phyloP scores from a whole-genome alignment of 2,888 invertebrate genomes.

The Diadegma fenestrale region DNA sequence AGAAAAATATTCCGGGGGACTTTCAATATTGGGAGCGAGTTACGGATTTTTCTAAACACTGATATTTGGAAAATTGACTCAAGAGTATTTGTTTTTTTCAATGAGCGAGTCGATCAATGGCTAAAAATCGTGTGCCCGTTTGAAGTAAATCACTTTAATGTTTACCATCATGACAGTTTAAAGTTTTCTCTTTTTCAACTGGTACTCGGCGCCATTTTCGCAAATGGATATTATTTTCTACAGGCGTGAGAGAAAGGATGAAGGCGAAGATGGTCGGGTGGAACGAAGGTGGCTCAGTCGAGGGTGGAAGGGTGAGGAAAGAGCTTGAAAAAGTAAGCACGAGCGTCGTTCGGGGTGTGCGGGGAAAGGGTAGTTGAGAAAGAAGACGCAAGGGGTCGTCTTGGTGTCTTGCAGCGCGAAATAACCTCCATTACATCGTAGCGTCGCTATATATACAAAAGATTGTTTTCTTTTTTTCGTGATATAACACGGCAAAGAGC shows the following conservation, averaged over 20 bases:
- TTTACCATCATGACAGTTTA: neutral
- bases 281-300: conserved; percentile 48
- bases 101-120: neutral
- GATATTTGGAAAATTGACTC: neutral
- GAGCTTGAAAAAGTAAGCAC: conserved; percentile 64
- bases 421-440: conserved; percentile 83
- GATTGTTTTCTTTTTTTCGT: conserved; percentile 82
- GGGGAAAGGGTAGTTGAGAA: conserved; percentile 63
- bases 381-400: conserved; percentile 72
- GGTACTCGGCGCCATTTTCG: conserved; percentile 54
- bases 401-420: conserved; percentile 83
- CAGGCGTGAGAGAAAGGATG: conserved; percentile 73
- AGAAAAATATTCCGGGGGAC: neutral
- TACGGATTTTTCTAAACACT: neutral
- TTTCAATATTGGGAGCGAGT: neutral
- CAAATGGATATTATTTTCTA: conserved; percentile 81
- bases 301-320: conserved; percentile 24
- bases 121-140: neutral
- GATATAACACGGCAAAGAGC: conserved; percentile 67
- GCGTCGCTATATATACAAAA: conserved; percentile 78
- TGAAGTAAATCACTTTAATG: neutral
- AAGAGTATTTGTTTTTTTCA: neutral
- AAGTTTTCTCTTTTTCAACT: neutral
- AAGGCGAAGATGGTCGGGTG: conserved; percentile 38
- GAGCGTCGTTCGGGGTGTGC: conserved; percentile 61